Percentiles rank a stretch among this genome's conserved stretches.
Conservation (phyloP, 2,888 invertebrate genomes). For the Dicranocentrus wangi region DNA sequence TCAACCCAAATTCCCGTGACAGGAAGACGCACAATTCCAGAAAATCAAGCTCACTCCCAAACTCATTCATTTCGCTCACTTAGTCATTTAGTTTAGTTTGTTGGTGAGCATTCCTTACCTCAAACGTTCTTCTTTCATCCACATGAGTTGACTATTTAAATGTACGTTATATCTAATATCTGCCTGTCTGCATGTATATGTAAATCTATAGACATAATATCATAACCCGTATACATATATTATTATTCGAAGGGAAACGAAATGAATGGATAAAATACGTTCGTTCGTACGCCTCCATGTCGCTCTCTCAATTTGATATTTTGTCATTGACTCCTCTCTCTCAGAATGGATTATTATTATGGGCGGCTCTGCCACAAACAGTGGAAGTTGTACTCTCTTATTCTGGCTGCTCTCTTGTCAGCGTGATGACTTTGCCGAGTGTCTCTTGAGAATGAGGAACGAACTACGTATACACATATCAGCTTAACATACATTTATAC, state of each 20-base stretch:
- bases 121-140: no score
- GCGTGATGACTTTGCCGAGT: constrained; percentile 2
- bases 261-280: constrained; percentile 50
- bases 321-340: constrained; percentile 48
- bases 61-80: constrained; percentile 26
- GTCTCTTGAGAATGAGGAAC: constrained; percentile 20
- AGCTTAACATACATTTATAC: not conserved
- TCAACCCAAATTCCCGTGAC: constrained; percentile 38
- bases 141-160: no score
- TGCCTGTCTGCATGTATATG: no score
- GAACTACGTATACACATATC: not conserved
- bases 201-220: no score
- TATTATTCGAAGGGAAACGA: constrained; percentile 41
- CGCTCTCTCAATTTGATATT: constrained; percentile 39
- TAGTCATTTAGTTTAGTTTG: not conserved
- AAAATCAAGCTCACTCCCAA: constrained; percentile 43
- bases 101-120: not conserved
- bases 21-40: constrained; percentile 57
- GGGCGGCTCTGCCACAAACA: constrained; percentile 36
- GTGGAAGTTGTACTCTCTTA: constrained; percentile 12
- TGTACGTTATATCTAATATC: no score
- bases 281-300: constrained; percentile 8
- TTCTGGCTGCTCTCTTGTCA: constrained; percentile 25
- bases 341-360: constrained; percentile 46
- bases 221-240: no score